These are phyloP conservation scores for Lucifuga dentata DNA, from an alignment of 2,113 vertebrate species.

Conservation along the genomic window DNA sequence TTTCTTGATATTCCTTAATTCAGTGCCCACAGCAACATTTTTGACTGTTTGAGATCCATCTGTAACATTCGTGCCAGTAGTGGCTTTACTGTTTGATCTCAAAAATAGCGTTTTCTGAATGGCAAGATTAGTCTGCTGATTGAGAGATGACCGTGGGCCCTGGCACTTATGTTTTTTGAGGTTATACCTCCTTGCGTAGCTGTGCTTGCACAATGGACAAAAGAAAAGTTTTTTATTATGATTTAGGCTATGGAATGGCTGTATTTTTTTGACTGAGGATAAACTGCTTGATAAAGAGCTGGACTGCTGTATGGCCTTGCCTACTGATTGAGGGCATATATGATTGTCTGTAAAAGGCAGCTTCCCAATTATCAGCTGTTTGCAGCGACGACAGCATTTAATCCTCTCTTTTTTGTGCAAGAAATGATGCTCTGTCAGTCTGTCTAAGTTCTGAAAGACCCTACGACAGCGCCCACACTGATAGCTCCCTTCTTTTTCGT, in stretches of 20 bases:
- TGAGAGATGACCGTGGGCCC: conserved; percentile 23
- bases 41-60: conserved; percentile 7
- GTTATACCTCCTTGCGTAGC: conserved; percentile 79
- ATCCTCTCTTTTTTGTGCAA: conserved; percentile 83
- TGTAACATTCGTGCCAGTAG: background rate
- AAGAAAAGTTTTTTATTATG: conserved; percentile 70
- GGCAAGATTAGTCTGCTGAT: conserved; percentile 6
- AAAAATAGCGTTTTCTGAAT: conserved; percentile 25
- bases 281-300: conserved; percentile 43
- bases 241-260: conserved; percentile 59
- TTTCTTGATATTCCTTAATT: conserved; percentile 59
- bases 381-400: conserved; percentile 81
- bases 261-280: conserved; percentile 41
- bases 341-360: conserved; percentile 76
- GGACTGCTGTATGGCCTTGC: conserved; percentile 18
- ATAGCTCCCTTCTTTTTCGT: conserved; percentile 68
- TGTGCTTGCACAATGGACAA: conserved; percentile 81
- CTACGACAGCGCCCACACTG: conserved; percentile 82
- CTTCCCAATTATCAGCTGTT: conserved; percentile 79
- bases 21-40: conserved; percentile 73
- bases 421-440: conserved; percentile 81
- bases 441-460: conserved; percentile 77
- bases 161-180: conserved; percentile 82
- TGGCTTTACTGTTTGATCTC: conserved; percentile 25
- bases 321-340: conserved; percentile 62